Percentiles rank a stretch among this genome's conserved stretches.
phyloP scores from a whole-genome alignment of 2,797 vertebrate species.

The Muraenolepis orangiensis region DNA sequence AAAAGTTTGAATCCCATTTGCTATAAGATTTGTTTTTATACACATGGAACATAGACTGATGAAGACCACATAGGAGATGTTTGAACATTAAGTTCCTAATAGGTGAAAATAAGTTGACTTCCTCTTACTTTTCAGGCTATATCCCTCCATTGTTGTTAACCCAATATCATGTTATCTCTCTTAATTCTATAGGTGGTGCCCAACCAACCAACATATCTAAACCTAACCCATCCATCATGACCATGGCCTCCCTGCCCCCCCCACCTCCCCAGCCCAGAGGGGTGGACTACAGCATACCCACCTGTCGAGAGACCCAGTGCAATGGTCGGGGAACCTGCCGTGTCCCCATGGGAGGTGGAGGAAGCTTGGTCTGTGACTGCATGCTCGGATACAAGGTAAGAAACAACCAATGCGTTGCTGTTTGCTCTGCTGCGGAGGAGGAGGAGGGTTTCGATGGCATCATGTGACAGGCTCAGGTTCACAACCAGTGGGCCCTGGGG shows the following conservation, averaged over 20 bases:
- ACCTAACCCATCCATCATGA: background rate
- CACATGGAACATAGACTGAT: background rate
- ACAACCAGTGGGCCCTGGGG: background rate
- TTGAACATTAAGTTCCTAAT: too few species aligned
- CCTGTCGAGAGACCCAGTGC: slow-evolving; percentile 70
- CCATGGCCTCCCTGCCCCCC: background rate
- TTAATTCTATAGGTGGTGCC: background rate
- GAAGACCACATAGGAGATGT: background rate
- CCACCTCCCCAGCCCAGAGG: slow-evolving; percentile 22
- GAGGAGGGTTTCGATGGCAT: too few species aligned
- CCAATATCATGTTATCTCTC: background rate
- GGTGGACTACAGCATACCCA: slow-evolving; percentile 47
- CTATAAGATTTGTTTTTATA: background rate
- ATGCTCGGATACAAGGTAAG: slow-evolving; percentile 67
- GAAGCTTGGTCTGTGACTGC: slow-evolving; percentile 71
- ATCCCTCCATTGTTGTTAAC: background rate
- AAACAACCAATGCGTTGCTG: too few species aligned
- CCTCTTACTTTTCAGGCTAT: too few species aligned
- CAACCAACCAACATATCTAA: slow-evolving; percentile 10
- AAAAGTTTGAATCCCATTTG: background rate
- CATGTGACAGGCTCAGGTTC: too few species aligned
- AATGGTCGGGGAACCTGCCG: slow-evolving; percentile 69
- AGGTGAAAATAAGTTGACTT: too few species aligned
- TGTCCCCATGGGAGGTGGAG: slow-evolving; percentile 25
- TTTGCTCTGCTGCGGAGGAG: too few species aligned